phyloP scores from a whole-genome alignment of 2,113 vertebrate genomes.

The Blennius ocellaris region DNA sequence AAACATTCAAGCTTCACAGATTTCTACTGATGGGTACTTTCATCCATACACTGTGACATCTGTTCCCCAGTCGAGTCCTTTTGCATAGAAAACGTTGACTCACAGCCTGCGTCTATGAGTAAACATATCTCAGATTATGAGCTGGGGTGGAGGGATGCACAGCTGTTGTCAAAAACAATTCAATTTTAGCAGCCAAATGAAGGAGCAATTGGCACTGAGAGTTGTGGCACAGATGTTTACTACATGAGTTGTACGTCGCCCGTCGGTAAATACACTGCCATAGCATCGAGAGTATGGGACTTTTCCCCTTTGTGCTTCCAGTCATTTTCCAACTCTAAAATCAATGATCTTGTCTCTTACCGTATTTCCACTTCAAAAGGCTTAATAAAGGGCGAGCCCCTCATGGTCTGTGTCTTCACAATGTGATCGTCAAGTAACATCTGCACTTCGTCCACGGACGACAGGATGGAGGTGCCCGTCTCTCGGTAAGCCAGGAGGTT shows the following conservation, averaged over 20 bases:
- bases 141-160: background rate
- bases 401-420: constrained; percentile 91
- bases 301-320: background rate
- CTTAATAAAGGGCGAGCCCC: constrained; percentile 89
- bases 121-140: background rate
- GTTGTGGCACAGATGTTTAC: background rate
- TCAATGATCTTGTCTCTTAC: constrained; percentile 65
- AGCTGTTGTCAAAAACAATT: constrained; percentile 2
- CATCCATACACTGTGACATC: background rate
- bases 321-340: background rate
- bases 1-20: background rate
- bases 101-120: background rate
- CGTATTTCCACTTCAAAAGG: constrained; percentile 87
- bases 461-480: constrained; percentile 87
- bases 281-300: background rate
- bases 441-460: constrained; percentile 89
- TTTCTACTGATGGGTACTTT: background rate
- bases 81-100: constrained; percentile 2
- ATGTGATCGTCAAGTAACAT: constrained; percentile 91
- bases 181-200: background rate
- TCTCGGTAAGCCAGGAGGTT: constrained; percentile 85
- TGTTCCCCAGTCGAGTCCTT: background rate
- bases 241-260: background rate
- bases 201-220: background rate
- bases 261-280: background rate